These are phyloP conservation scores for Vireo griseus DNA, from an alignment of 2,797 vertebrate genomes.

Conservation along the genomic window DNA sequence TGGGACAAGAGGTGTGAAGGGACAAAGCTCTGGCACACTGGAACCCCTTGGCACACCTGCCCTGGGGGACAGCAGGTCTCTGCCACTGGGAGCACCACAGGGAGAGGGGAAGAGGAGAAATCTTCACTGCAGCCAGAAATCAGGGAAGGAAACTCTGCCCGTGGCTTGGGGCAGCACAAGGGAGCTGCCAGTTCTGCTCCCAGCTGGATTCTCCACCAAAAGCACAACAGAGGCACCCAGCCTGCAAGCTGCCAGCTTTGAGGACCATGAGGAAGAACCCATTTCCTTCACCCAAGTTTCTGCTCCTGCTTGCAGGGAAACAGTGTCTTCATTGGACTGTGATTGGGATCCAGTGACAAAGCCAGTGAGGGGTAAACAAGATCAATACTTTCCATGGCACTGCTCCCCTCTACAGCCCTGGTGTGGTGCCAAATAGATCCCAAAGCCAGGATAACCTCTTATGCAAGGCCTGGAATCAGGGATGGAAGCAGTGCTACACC, in stretches of 20 bases:
- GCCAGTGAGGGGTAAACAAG: not conserved
- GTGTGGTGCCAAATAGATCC: not conserved
- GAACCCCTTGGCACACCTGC: not conserved
- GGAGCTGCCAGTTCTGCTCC: too few relatives aligned
- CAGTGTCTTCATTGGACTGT: not conserved
- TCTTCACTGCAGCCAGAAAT: not conserved
- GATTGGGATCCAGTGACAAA: not conserved
- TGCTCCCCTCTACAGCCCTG: not conserved
- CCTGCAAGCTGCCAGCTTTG: too few relatives aligned
- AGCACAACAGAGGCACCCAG: too few relatives aligned
- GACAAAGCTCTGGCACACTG: too few relatives aligned
- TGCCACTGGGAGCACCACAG: not conserved
- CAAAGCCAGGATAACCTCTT: not conserved
- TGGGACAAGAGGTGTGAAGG: not conserved
- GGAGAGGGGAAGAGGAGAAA: not conserved
- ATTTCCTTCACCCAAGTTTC: not conserved
- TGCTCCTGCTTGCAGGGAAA: not conserved
- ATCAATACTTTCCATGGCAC: not conserved
- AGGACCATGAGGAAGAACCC: too few relatives aligned
- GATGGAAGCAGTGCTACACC: not conserved
- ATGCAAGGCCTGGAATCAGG: not conserved
- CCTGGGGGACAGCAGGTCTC: not conserved
- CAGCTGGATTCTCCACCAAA: too few relatives aligned
- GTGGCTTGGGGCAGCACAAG: not conserved
- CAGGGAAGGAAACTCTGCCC: not conserved